A percentile compares a stretch with the other conserved stretches of the same genome.
Conservation (phyloP, 1,140 invertebrate genomes). For the Holcopasites calliopsidis region DNA sequence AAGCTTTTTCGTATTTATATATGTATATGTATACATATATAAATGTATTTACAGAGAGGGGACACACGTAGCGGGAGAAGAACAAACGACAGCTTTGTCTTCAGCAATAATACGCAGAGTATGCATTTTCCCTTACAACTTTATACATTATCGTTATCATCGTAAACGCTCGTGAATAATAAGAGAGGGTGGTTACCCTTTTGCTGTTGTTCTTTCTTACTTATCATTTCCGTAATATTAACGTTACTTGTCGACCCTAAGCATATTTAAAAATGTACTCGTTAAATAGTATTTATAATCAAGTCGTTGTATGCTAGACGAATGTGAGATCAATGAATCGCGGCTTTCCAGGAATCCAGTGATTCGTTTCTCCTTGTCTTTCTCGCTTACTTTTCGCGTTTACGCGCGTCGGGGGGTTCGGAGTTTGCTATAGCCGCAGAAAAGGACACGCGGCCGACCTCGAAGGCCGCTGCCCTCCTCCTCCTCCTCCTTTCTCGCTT, state of each 20-base stretch:
- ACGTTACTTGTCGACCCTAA: slow-evolving; percentile 65
- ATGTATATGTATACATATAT: slow-evolving; percentile 62
- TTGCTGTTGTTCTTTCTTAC: slow-evolving; percentile 34
- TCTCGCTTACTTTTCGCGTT: neutral
- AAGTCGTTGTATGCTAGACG: slow-evolving; percentile 78
- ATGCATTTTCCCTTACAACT: slow-evolving; percentile 63
- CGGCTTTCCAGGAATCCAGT: slow-evolving; percentile 68
- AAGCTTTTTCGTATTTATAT: slow-evolving; percentile 70
- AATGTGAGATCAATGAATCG: slow-evolving; percentile 80
- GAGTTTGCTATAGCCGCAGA: no score
- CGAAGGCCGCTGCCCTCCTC: slow-evolving; percentile 27
- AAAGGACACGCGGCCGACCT: slow-evolving; percentile 16
- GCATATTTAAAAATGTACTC: slow-evolving; percentile 68
- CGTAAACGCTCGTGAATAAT: slow-evolving; percentile 41
- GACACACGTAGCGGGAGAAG: slow-evolving; percentile 62
- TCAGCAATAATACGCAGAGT: slow-evolving; percentile 75
- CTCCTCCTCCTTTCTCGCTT: no score
- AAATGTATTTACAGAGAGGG: slow-evolving; percentile 67
- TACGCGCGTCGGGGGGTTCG: no score
- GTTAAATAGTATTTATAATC: slow-evolving; percentile 70
- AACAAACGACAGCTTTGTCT: slow-evolving; percentile 64
- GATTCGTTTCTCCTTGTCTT: slow-evolving; percentile 38
- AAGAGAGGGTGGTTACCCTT: slow-evolving; percentile 50
- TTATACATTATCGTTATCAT: slow-evolving; percentile 65
- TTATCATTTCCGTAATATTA: slow-evolving; percentile 60